A percentile compares a stretch with the other conserved stretches of the same genome.
These are phyloP conservation scores for Xiphorhynchus erythropygius DNA, from an alignment of 2,797 vertebrate species.

Conservation along the genomic window DNA sequence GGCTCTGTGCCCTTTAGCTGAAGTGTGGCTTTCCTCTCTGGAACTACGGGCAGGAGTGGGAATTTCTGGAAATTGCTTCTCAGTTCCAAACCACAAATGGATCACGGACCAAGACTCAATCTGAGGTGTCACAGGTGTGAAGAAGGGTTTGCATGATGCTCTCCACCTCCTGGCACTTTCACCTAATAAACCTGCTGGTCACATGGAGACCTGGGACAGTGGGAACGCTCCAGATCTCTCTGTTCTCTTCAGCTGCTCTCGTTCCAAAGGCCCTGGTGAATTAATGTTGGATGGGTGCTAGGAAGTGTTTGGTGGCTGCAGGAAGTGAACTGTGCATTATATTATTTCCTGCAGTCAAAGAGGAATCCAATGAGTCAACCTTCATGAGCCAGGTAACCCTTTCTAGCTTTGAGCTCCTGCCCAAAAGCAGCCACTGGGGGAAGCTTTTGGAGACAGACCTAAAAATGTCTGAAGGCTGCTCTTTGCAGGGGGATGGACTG, in stretches of 20 bases:
- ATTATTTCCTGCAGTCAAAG: not conserved
- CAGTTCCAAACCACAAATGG: not conserved
- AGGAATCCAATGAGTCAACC: not conserved
- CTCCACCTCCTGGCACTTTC: not conserved
- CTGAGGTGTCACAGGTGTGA: not conserved
- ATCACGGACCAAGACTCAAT: not conserved
- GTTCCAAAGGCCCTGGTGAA: not conserved
- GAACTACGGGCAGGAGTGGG: not conserved
- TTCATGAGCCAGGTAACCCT: not conserved
- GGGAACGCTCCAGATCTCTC: not conserved
- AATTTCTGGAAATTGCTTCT: conserved; percentile 8
- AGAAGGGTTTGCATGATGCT: not conserved
- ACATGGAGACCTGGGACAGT: not conserved
- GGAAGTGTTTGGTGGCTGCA: not conserved
- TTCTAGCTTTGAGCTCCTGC: not conserved
- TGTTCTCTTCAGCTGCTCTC: not conserved
- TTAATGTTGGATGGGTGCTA: not conserved
- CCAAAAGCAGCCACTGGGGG: not conserved
- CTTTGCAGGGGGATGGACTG: not conserved
- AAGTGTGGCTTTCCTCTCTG: not conserved
- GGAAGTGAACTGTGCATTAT: not conserved
- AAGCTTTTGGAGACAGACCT: not conserved
- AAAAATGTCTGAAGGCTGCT: not conserved
- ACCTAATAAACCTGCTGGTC: not conserved
- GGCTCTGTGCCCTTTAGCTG: not conserved